Evolutionary conservation across 2,113 vertebrate genomes (phyloP).

Genomic region (Actinemys pallida): DNA sequence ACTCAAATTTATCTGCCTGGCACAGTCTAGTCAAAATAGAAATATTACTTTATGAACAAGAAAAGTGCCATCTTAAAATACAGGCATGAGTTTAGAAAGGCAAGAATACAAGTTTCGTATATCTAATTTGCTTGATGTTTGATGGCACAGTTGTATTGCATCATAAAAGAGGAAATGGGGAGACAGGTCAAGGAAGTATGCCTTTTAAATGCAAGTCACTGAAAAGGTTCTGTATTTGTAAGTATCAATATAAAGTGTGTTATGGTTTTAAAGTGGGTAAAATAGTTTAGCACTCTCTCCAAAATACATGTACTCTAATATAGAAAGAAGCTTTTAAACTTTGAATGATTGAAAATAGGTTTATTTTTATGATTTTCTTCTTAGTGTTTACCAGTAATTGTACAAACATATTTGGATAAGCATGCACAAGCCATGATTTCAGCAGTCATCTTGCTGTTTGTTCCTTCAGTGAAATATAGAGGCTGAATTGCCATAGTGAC

Average conservation of each 20-base stretch:
- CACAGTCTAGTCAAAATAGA: neutral
- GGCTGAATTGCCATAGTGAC: neutral
- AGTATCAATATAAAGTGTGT: neutral
- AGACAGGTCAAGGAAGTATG: fast-evolving
- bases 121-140: fast-evolving
- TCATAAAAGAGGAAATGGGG: neutral
- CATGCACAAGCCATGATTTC: neutral
- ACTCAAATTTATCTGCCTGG: neutral
- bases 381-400: neutral
- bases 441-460: neutral
- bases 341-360: neutral
- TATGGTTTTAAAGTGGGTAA: neutral
- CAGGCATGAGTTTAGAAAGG: fast-evolving
- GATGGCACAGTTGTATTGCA: neutral
- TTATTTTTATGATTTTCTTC: neutral
- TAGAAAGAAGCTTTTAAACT: neutral
- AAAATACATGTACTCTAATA: neutral
- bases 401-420: neutral
- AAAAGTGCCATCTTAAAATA: neutral
- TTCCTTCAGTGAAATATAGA: neutral
- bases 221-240: neutral
- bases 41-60: neutral
- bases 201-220: neutral
- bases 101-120: neutral
- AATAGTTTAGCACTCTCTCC: neutral